These are phyloP conservation scores for Mionectes olivaceus DNA, from an alignment of 2,797 vertebrate species.

Conservation along the genomic window DNA sequence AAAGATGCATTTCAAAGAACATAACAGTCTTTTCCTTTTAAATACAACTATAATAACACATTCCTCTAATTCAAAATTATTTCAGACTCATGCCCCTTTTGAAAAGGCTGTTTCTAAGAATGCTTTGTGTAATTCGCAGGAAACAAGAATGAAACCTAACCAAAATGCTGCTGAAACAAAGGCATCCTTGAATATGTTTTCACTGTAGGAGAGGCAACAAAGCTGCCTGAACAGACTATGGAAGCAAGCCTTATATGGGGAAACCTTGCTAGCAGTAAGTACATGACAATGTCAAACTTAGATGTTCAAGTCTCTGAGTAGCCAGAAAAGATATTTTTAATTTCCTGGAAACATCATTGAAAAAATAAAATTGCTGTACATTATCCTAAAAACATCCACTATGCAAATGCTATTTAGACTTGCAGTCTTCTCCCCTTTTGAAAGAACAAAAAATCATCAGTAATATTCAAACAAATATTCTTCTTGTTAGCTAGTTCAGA, in stretches of 20 bases:
- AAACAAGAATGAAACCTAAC: background rate
- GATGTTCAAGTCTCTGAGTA: background rate
- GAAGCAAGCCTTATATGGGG: background rate
- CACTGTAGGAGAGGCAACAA: background rate
- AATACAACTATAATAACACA: background rate
- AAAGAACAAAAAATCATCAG: background rate
- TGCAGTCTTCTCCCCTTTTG: background rate
- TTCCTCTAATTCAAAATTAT: background rate
- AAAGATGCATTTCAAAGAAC: background rate
- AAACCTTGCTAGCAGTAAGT: background rate
- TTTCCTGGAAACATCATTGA: background rate
- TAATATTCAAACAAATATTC: background rate
- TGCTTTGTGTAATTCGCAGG: background rate
- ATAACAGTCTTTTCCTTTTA: background rate
- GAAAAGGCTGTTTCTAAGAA: background rate
- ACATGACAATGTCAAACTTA: background rate
- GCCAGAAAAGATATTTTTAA: background rate
- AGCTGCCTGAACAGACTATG: background rate
- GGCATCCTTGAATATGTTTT: background rate
- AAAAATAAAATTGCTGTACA: background rate
- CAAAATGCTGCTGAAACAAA: background rate
- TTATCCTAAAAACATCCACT: background rate
- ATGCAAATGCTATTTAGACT: background rate
- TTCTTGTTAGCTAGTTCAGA: background rate
- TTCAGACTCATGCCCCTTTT: background rate